A percentile compares a stretch with the other conserved stretches of the same genome.
These are phyloP conservation scores for Pithecia hirsuta DNA, from an alignment of 2,797 vertebrate species.

Conservation along the genomic window DNA sequence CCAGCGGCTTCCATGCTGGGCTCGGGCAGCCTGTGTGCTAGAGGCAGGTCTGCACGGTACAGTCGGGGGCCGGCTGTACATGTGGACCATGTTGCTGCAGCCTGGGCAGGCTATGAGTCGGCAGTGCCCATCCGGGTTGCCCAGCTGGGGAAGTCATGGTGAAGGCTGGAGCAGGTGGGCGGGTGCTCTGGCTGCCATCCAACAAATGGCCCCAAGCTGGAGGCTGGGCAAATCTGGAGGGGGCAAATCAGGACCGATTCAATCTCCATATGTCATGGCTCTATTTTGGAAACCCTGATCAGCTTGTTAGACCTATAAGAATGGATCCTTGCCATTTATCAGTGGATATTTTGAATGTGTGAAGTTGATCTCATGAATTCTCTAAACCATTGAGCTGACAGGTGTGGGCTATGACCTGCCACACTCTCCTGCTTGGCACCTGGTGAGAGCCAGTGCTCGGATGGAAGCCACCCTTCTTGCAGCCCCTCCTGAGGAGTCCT, in stretches of 20 bases:
- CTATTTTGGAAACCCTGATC: neutral
- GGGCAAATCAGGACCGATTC: neutral
- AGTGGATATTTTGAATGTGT: neutral
- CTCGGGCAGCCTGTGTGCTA: neutral
- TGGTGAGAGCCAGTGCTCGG: neutral
- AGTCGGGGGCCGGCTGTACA: neutral
- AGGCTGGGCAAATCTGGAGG: neutral
- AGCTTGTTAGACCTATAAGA: neutral
- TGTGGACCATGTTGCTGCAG: neutral
- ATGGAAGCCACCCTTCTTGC: neutral
- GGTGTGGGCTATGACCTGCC: neutral
- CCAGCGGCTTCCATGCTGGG: rapidly evolving
- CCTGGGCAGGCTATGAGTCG: rapidly evolving
- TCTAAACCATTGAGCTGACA: neutral
- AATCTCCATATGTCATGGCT: neutral
- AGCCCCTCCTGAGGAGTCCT: neutral
- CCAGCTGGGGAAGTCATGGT: neutral
- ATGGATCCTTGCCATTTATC: neutral
- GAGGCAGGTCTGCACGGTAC: neutral
- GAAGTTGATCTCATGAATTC: neutral
- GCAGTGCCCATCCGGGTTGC: neutral
- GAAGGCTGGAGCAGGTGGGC: no score
- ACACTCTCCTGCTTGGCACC: neutral
- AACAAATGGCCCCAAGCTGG: neutral
- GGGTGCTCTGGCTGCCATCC: rapidly evolving